These are phyloP conservation scores for Thamnophis sirtalis DNA, from an alignment of 2,113 vertebrate species.

Conservation along the genomic window DNA sequence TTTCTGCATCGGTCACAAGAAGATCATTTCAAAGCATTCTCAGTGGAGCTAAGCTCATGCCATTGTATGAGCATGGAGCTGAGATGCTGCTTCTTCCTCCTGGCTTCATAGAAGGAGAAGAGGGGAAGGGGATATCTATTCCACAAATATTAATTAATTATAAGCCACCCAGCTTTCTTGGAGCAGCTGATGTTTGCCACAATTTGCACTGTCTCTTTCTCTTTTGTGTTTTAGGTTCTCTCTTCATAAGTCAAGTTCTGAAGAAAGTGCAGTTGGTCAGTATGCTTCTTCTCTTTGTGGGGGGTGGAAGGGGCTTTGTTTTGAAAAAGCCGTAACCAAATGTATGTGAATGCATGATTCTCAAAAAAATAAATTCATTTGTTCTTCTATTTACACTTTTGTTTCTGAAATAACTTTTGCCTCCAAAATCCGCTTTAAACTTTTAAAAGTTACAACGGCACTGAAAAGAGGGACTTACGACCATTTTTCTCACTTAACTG, in stretches of 20 bases:
- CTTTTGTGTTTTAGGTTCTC: conserved; percentile 74
- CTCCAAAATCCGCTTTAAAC: not conserved
- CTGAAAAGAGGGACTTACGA: no score
- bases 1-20: conserved; percentile 43
- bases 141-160: conserved; percentile 49
- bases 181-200: conserved; percentile 46
- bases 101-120: conserved; percentile 29
- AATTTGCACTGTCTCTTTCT: conserved; percentile 41
- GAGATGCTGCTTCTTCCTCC: conserved; percentile 36
- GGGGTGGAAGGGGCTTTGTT: not conserved
- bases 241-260: conserved; percentile 92
- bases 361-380: not conserved
- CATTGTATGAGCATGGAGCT: conserved; percentile 33
- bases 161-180: conserved; percentile 41
- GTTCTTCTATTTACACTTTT: not conserved
- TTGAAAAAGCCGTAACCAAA: not conserved
- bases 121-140: conserved; percentile 31
- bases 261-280: conserved; percentile 89
- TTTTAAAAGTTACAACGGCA: not conserved
- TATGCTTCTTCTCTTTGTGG: conserved; percentile 47
- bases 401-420: not conserved
- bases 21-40: conserved; percentile 25
- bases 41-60: conserved; percentile 44
- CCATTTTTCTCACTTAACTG: not conserved
- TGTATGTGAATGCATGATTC: conserved; percentile 23